Evolutionary conservation across 1,140 invertebrate genomes (phyloP), one percentile per base, ranked within the genome.

Genomic region (Bombus superbus): DNA sequence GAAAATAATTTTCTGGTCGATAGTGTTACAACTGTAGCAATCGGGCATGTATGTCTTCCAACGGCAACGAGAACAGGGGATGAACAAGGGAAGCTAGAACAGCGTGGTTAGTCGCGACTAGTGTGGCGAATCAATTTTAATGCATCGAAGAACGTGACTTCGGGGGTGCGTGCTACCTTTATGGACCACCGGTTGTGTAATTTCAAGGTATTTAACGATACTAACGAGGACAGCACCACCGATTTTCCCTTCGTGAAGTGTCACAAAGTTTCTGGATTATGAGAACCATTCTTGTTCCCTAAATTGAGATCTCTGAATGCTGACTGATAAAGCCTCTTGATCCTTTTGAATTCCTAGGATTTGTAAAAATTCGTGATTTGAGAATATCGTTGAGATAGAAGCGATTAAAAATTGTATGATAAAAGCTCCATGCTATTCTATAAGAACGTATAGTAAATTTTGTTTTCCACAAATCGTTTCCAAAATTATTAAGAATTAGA

Each of bases 191-290:
- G 86, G 89, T 91, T 85, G 42, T 92, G 86, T 92, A 93, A 95
- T 95, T 95, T 95, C 94, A 95, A 93, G 94, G 91, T 95, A 95
- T 83, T 95, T 94, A 94, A 86, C 42, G 38, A 80, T 88, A 87
- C 94, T 93, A 93, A 93, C 90, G 92, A 92, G 91, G 91, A 91
- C 59, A 80, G 22, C 72, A 74, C 83, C 81, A 85, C 59, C 78
- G 22, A 40, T 28, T 44, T 66, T 53, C 69, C 59, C 35, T 42
- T 57, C 81, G 81, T 83, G 81, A 5, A 44, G 4, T 57, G 28
- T 62, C 59, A 87, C 32, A 73, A 6, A 22, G 11, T 47, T 76
- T 13, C 9, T 40, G 53, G 79, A 82, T 86, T 76, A 82, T 53
- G 28, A 42, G 8, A 40, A 40, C 11, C 62, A n/a, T 40, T 22